phyloP scores from a whole-genome alignment of 2,888 invertebrate genomes.

The Archips crataeganus region DNA sequence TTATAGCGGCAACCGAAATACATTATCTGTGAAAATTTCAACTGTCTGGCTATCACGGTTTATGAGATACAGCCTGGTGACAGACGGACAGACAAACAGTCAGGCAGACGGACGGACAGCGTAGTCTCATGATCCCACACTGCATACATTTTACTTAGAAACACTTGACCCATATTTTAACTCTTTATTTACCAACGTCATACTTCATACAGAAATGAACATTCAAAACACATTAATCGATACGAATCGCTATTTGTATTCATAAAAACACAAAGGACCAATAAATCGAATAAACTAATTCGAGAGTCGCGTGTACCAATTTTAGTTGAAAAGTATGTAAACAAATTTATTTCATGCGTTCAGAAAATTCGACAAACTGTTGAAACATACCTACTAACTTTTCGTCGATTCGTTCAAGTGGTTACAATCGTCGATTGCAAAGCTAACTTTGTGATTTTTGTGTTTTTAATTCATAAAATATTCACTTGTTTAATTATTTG shows the following conservation, averaged over 20 bases:
- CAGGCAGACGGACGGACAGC: too few relatives aligned
- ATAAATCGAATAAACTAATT: conserved; percentile 30
- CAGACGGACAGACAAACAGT: too few relatives aligned
- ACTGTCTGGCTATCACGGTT: too few relatives aligned
- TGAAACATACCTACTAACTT: not conserved
- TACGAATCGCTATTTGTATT: conserved; percentile 25
- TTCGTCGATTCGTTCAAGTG: not conserved
- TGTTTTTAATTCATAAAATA: not conserved
- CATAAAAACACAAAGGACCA: conserved; percentile 18
- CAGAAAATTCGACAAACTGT: not conserved
- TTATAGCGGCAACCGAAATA: too few relatives aligned
- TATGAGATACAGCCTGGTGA: too few relatives aligned
- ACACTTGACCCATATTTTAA: too few relatives aligned
- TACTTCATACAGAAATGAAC: not conserved
- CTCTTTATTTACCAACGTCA: not conserved
- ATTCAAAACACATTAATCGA: not conserved
- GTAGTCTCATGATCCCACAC: too few relatives aligned
- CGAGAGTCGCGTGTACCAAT: conserved; percentile 20
- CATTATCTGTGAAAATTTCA: too few relatives aligned
- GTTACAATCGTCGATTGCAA: not conserved
- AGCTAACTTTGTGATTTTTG: not conserved
- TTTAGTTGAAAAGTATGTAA: not conserved
- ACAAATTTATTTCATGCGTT: not conserved
- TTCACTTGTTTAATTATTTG: not conserved
- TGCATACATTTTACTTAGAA: too few relatives aligned